phyloP scores from a whole-genome alignment of 1,140 invertebrate species.

The Araneus ventricosus region DNA sequence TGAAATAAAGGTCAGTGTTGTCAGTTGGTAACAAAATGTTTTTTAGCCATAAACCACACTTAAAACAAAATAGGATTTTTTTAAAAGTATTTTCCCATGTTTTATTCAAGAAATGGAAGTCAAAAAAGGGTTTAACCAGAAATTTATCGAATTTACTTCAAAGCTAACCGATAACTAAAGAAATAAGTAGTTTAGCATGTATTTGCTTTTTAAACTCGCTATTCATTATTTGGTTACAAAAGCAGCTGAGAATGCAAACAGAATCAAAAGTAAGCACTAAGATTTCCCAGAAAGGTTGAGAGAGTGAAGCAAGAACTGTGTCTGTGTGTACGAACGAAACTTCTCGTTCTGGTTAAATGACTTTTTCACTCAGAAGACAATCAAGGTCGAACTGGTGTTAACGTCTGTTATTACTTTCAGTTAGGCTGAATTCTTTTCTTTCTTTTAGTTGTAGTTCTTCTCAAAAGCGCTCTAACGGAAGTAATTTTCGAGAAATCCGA shows the following conservation, averaged over 20 bases:
- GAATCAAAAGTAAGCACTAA: not conserved
- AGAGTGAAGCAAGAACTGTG: not conserved
- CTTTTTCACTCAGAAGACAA: constrained; percentile 19
- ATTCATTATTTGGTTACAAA: not conserved
- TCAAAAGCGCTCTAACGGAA: not conserved
- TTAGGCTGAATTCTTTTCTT: not conserved
- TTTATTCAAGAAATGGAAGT: too few relatives aligned
- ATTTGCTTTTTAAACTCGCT: not conserved
- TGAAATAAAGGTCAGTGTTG: too few relatives aligned
- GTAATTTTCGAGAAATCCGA: not conserved
- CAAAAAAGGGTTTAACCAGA: too few relatives aligned
- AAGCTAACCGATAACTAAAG: not conserved
- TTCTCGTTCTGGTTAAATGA: constrained; percentile 15
- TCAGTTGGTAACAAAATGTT: too few relatives aligned
- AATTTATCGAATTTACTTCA: not conserved
- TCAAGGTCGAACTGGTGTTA: constrained; percentile 23
- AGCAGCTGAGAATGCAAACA: not conserved
- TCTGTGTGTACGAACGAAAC: not conserved
- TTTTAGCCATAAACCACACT: too few relatives aligned
- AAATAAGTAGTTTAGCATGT: not conserved
- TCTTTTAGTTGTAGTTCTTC: not conserved
- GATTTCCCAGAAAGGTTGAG: not conserved
- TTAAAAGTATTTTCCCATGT: too few relatives aligned
- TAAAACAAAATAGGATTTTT: too few relatives aligned
- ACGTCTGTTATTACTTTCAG: not conserved